Base-by-base conservation (phyloP, 2,797 vertebrate genomes). In the Xenentodon cancila region DNA sequence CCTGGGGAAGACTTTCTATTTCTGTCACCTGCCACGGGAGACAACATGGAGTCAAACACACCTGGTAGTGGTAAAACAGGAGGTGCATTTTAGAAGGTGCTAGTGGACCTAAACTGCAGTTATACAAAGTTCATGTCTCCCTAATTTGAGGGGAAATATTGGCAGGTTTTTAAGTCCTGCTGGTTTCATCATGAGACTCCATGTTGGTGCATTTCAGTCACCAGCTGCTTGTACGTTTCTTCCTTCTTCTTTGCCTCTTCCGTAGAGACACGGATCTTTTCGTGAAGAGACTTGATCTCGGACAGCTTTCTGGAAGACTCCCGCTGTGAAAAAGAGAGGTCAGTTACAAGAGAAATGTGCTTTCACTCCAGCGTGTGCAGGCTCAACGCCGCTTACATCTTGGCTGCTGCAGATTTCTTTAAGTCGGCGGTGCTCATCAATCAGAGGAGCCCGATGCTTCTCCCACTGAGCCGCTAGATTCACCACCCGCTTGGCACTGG, bases 211-310 rank as follows among this genome's bases (percentile, higher is more conserved):
- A 37, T 37, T 13, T 37, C 34, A 37, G 11, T 37, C 46, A 97
- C 96, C 93, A 97, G 85, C 58, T 96, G 94, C 57, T 95, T 96
- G 73, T 96, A 94, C 0, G 94, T 68, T 6, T 94, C 93, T 52
- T 97, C 96, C 70, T 97, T 97, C 79, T 92, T 94, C 73, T 93
- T 96, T 18, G 95, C 94, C 66, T 98, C 96, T 22, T 93, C 95
- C 0, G 95, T 94, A 11, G 94, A 93, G n/a, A 89, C 85, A 1
- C 91, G 82, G 47, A 96, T 96, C 68, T 94, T 95, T 44, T 95
- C 94, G 7, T 96, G 95, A 54, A 97, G 83, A 18, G 91, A 90
- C 72, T 95, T 95, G 77, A 96, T 95, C 75, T 97, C 95, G 13
- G 91, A 90, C 22, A 96, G 82, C 58, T 94, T 93, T 53, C 91